These are phyloP conservation scores for Agrotis clavis DNA, from an alignment of 2,888 invertebrate genomes.

Conservation along the genomic window DNA sequence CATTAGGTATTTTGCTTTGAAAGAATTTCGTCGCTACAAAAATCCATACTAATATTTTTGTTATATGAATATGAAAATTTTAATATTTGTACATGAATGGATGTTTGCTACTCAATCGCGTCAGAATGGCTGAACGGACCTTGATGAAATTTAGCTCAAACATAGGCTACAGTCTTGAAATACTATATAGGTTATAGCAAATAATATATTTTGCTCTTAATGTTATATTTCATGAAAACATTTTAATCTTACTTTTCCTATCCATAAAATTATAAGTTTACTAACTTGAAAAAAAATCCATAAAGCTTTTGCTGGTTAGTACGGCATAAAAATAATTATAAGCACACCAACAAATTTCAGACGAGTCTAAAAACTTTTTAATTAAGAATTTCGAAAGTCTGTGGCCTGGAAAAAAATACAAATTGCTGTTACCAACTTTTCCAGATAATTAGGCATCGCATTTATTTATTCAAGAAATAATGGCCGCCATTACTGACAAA, in stretches of 20 bases:
- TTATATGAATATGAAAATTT: too few relatives aligned
- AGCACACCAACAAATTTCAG: constrained; percentile 37
- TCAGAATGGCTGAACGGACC: too few relatives aligned
- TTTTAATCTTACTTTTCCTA: neutral
- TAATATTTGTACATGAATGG: too few relatives aligned
- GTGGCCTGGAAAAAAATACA: constrained; percentile 52
- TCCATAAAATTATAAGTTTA: neutral
- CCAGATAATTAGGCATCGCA: constrained; percentile 59
- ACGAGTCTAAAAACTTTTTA: constrained; percentile 56
- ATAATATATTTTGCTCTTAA: too few relatives aligned
- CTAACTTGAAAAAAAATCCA: constrained; percentile 8
- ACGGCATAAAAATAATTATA: constrained; percentile 41
- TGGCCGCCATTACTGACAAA: constrained; percentile 58
- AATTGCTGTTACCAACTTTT: constrained; percentile 51
- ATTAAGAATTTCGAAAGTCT: constrained; percentile 52
- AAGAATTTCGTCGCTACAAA: neutral
- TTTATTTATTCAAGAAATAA: constrained; percentile 66
- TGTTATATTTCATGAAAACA: too few relatives aligned
- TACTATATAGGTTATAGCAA: too few relatives aligned
- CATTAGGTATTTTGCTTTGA: neutral
- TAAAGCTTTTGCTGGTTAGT: neutral
- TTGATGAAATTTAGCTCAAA: too few relatives aligned
- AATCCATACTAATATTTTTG: neutral
- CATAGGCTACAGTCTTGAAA: too few relatives aligned
- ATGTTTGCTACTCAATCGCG: too few relatives aligned